Evolutionary conservation across 1,140 invertebrate species (phyloP).

Genomic region (Aporrectodea caliginosa): DNA sequence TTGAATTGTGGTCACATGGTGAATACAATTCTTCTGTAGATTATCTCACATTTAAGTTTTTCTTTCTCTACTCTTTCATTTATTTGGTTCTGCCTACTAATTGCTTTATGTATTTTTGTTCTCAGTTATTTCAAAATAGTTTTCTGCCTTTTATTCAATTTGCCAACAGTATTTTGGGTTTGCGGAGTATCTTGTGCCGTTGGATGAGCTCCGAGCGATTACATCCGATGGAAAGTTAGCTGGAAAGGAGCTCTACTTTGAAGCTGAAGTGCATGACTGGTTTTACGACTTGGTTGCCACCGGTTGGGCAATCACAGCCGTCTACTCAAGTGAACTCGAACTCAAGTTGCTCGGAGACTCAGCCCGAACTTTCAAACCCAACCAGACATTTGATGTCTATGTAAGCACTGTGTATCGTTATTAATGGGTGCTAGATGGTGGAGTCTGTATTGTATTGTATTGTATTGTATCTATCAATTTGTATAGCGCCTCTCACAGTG

Average conservation of each 20-base stretch:
- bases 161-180: slow-evolving; percentile 75
- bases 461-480: no score
- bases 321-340: slow-evolving; percentile 78
- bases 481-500: no score
- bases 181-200: slow-evolving; percentile 77
- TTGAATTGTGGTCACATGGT: no score
- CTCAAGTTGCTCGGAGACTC: slow-evolving; percentile 80
- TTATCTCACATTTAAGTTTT: no score
- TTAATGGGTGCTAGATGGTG: no score
- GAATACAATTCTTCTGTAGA: no score
- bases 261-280: slow-evolving; percentile 71
- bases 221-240: slow-evolving; percentile 63
- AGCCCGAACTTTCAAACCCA: slow-evolving; percentile 88
- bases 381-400: slow-evolving; percentile 77
- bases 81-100: no score
- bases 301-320: slow-evolving; percentile 78
- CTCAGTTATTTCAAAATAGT: no score
- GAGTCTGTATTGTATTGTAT: no score
- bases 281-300: slow-evolving; percentile 77
- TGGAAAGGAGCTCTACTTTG: slow-evolving; percentile 78
- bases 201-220: slow-evolving; percentile 70
- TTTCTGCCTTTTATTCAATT: background rate
- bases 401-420: no score
- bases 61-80: no score
- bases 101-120: no score